These are phyloP conservation scores for Phaethornis superciliosus DNA, from an alignment of 2,113 vertebrate species.

Conservation along the genomic window DNA sequence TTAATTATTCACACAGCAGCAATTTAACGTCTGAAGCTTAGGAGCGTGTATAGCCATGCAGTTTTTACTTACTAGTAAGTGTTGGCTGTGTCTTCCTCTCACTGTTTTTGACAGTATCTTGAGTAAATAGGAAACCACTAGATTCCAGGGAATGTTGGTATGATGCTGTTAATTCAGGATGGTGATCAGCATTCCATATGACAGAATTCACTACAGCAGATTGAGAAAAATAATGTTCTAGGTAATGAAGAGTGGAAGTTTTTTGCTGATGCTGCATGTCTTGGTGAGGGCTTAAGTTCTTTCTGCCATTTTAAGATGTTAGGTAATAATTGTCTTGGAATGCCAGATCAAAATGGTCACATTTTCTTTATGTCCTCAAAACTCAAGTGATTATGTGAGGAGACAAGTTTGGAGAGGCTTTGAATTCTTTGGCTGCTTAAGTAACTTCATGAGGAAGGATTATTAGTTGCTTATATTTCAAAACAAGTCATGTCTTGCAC, in stretches of 20 bases:
- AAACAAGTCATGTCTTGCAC: not conserved
- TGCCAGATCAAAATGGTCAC: not conserved
- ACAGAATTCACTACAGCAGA: not conserved
- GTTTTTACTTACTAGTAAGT: accelerated
- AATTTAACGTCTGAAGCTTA: not conserved
- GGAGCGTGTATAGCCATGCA: not conserved
- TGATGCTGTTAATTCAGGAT: not conserved
- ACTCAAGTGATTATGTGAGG: not conserved
- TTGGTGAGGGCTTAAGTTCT: not conserved
- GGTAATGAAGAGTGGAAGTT: not conserved
- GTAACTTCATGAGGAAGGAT: not conserved
- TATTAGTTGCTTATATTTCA: not conserved
- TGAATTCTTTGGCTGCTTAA: not conserved
- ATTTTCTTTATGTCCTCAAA: not conserved
- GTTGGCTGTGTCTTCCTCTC: not conserved
- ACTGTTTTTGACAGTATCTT: not conserved
- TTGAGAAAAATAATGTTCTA: not conserved
- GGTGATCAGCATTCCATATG: not conserved
- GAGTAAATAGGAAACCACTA: not conserved
- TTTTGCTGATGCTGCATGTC: not conserved
- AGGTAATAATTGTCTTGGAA: not conserved
- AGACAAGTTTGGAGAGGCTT: not conserved
- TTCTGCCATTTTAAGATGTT: not conserved
- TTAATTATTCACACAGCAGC: not conserved
- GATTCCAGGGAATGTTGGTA: not conserved